Conservation (phyloP, 2,797 vertebrate genomes). For the Semotilus atromaculatus region DNA sequence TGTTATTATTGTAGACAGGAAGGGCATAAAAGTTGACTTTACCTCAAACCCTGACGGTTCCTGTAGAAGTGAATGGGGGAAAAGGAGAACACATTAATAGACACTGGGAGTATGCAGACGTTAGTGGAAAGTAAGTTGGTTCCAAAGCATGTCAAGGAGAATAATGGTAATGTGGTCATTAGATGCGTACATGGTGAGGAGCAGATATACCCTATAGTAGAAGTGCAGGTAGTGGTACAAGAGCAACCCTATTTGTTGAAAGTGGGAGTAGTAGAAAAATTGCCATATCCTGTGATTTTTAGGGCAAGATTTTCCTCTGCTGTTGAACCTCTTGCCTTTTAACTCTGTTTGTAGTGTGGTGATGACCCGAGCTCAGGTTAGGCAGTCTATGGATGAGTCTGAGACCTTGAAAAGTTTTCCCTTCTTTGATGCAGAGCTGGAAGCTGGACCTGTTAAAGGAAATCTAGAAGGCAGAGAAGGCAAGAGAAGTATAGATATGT, state of each 20-base stretch:
- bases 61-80: background rate
- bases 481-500: background rate
- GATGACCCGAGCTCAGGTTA: background rate
- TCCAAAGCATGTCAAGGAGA: background rate
- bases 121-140: background rate
- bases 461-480: background rate
- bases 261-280: background rate
- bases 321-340: too few species aligned
- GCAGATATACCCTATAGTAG: background rate
- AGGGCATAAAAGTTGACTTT: background rate
- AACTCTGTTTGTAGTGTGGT: background rate
- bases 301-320: too few species aligned
- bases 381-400: background rate
- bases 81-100: background rate
- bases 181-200: background rate
- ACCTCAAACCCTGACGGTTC: background rate
- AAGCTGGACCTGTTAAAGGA: background rate
- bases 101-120: background rate
- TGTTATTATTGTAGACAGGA: background rate
- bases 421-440: background rate
- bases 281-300: background rate
- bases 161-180: background rate
- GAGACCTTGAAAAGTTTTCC: background rate
- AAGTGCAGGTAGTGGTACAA: background rate
- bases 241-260: background rate